Evolutionary conservation across 2,113 vertebrate genomes (phyloP).

Genomic region (Cathartes aura): DNA sequence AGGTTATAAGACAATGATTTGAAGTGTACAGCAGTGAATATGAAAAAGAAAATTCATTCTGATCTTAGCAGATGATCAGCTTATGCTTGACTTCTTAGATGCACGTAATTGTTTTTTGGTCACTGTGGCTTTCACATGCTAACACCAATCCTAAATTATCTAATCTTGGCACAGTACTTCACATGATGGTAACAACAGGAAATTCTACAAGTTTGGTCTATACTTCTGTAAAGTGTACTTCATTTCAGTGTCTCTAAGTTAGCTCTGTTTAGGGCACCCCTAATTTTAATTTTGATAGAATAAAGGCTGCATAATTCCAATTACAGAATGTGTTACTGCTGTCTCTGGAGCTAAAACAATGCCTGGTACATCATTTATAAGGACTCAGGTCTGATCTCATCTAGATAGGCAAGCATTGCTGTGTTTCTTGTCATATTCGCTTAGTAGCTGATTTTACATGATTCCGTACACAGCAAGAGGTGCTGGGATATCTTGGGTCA

Average conservation of each 20-base stretch:
- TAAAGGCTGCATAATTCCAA: not conserved
- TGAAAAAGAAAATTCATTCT: not conserved
- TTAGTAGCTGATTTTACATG: conserved; percentile 1
- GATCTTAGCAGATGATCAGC: not conserved
- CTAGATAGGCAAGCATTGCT: not conserved
- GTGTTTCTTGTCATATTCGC: not conserved
- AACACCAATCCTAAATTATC: not conserved
- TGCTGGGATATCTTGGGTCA: conserved; percentile 23
- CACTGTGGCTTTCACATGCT: not conserved
- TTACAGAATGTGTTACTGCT: not conserved
- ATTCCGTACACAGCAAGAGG: not conserved
- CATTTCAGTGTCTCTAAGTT: not conserved
- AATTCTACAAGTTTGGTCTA: not conserved
- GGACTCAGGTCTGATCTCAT: not conserved
- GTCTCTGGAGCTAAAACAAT: not conserved
- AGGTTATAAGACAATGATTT: not conserved
- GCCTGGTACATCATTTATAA: not conserved
- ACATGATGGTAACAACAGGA: not conserved
- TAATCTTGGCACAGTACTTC: not conserved
- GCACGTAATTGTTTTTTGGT: not conserved
- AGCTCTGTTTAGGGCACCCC: not conserved
- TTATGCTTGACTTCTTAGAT: not conserved
- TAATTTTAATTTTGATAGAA: not conserved
- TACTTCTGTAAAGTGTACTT: not conserved
- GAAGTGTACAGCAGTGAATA: not conserved